phyloP scores from a whole-genome alignment of 2,888 invertebrate species.

The Caradrina kadenii region DNA sequence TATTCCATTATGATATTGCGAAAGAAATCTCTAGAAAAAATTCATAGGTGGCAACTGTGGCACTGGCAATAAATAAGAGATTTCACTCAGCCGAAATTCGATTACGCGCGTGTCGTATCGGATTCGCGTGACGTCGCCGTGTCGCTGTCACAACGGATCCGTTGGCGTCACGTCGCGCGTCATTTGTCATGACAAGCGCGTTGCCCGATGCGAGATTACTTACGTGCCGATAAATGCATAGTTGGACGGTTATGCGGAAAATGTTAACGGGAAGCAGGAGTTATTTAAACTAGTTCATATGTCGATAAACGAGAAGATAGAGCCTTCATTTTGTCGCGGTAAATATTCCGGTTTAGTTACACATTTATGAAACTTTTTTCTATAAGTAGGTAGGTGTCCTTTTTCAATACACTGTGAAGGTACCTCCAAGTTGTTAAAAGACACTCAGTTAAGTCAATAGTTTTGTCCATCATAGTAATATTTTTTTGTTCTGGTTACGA shows the following conservation, averaged over 20 bases:
- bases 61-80: conserved; percentile 64
- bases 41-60: conserved; percentile 31
- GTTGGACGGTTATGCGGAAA: conserved; percentile 21
- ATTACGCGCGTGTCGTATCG: conserved; percentile 71
- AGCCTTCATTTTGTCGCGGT: no score
- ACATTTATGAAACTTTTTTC: no score
- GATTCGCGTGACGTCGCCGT: conserved; percentile 60
- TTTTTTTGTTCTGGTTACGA: no score
- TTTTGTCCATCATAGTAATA: no score
- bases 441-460: no score
- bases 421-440: no score
- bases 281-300: conserved; percentile 20
- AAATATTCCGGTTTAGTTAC: no score
- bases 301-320: conserved; percentile 18
- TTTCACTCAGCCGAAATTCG: conserved; percentile 67
- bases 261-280: conserved; percentile 3
- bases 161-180: conserved; percentile 62
- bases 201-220: conserved; percentile 48
- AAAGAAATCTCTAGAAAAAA: conserved; percentile 28
- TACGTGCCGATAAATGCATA: conserved; percentile 52
- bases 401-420: no score
- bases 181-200: conserved; percentile 67
- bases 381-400: no score
- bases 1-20: conserved; percentile 32
- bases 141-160: conserved; percentile 62